These are phyloP conservation scores for Sebastes glaucus DNA, from an alignment of 2,797 vertebrate species.

Conservation along the genomic window DNA sequence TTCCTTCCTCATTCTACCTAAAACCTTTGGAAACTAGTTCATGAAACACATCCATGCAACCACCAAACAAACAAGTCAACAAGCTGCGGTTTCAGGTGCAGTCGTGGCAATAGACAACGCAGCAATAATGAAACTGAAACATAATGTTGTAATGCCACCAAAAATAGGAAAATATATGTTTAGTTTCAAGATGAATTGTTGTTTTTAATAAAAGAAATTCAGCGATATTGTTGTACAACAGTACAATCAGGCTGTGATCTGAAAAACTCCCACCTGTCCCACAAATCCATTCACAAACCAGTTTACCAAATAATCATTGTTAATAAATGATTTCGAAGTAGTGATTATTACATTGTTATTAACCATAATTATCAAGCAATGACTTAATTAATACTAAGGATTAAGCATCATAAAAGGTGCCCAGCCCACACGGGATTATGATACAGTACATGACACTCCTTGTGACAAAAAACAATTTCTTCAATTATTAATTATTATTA, in stretches of 20 bases:
- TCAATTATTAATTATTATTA: too few species aligned
- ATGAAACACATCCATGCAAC: slow-evolving; percentile 19
- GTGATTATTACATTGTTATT: neutral
- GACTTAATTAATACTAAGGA: neutral
- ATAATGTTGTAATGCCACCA: neutral
- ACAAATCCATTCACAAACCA: neutral
- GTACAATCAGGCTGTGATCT: neutral
- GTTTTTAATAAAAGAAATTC: neutral
- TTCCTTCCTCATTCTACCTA: slow-evolving; percentile 65
- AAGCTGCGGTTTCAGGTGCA: slow-evolving; percentile 56
- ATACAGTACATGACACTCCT: neutral
- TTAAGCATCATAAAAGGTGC: neutral
- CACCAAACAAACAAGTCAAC: slow-evolving; percentile 48
- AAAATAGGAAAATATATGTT: neutral
- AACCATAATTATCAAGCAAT: neutral
- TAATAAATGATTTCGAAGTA: neutral
- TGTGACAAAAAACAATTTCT: neutral
- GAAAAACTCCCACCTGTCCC: neutral
- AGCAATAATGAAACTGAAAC: slow-evolving; percentile 52
- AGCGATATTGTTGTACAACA: neutral
- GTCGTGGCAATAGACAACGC: neutral
- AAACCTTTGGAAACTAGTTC: slow-evolving; percentile 44
- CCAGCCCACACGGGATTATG: neutral
- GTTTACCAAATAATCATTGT: neutral
- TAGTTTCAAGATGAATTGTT: neutral